These are phyloP conservation scores for Geophilus truncorum DNA, from an alignment of 2,888 invertebrate genomes.

Conservation along the genomic window DNA sequence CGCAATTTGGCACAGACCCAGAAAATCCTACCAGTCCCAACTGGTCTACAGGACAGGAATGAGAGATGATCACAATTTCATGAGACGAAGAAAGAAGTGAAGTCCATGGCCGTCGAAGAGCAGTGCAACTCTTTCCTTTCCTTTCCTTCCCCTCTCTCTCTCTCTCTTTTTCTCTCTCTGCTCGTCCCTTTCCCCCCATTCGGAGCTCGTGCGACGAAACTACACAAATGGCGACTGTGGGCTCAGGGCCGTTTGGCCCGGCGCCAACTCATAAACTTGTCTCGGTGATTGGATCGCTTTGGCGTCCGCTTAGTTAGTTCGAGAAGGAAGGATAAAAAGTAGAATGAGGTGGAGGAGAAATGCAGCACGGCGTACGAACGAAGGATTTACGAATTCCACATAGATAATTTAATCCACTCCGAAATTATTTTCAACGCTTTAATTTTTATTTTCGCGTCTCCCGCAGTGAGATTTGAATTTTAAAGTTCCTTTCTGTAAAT, in stretches of 20 bases:
- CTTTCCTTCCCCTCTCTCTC: background rate
- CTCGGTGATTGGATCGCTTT: constrained; percentile 31
- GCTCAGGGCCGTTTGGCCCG: constrained; percentile 25
- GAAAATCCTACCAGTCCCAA: background rate
- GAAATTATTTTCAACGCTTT: no score
- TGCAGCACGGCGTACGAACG: no score
- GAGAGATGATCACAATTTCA: background rate
- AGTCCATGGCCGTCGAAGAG: background rate
- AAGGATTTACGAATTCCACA: background rate
- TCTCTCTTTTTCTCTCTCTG: background rate
- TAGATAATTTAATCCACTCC: background rate
- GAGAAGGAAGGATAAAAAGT: background rate
- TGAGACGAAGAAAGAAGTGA: background rate
- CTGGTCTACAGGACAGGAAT: background rate
- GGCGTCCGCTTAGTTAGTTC: constrained; percentile 30
- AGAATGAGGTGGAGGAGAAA: background rate
- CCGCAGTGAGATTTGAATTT: background rate
- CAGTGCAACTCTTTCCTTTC: background rate
- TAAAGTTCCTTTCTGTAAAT: background rate
- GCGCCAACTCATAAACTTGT: constrained; percentile 33
- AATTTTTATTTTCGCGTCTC: no score
- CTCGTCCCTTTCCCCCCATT: background rate
- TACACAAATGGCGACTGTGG: background rate
- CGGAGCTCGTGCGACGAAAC: background rate
- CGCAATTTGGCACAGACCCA: background rate